Conservation (phyloP, 2,113 vertebrate genomes). For the Bombycilla garrulus region DNA sequence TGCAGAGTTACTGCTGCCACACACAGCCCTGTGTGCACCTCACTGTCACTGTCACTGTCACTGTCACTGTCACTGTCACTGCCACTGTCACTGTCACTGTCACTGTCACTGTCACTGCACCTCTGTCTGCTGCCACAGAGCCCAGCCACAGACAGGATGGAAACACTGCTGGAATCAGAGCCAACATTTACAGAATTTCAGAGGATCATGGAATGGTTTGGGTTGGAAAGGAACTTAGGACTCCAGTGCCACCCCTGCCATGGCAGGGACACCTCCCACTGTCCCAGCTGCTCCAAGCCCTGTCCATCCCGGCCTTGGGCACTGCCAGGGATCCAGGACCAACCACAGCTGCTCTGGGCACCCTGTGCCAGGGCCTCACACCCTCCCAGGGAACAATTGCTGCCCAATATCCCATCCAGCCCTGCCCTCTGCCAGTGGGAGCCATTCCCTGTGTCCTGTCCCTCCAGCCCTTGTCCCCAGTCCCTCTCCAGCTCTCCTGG, state of each 20-base stretch:
- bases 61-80: neutral
- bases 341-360: neutral
- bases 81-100: too few relatives aligned
- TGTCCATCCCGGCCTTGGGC: neutral
- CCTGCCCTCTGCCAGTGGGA: neutral
- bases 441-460: neutral
- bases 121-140: neutral
- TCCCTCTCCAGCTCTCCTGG: neutral
- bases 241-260: neutral
- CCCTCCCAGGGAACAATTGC: neutral
- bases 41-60: accelerated
- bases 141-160: neutral
- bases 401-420: neutral
- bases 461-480: neutral
- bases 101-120: accelerated
- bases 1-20: too few relatives aligned
- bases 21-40: neutral
- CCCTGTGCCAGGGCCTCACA: neutral
- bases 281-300: neutral
- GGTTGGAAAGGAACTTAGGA: accelerated
- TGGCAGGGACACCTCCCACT: neutral
- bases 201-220: neutral
- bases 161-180: neutral
- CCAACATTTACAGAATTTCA: accelerated
- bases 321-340: neutral